These are phyloP conservation scores for Ceriagrion tenellum DNA, from an alignment of 2,888 invertebrate genomes.

Conservation along the genomic window DNA sequence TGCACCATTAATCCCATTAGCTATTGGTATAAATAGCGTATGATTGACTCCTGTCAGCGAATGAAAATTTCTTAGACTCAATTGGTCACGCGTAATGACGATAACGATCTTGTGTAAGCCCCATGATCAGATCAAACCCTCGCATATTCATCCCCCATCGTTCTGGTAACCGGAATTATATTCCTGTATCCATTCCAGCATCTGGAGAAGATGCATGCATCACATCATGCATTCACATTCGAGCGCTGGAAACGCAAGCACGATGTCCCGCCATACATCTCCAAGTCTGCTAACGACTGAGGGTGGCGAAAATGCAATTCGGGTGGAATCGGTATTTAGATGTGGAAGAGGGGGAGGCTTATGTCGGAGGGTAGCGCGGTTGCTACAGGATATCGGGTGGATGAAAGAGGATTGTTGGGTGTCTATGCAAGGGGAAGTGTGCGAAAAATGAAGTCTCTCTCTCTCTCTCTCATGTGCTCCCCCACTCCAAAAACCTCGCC, in stretches of 20 bases:
- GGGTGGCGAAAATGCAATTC: neutral
- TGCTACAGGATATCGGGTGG: neutral
- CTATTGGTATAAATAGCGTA: too few species aligned
- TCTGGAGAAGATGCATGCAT: neutral
- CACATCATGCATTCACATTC: neutral
- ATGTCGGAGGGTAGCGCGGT: neutral
- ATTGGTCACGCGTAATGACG: too few species aligned
- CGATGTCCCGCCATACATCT: neutral
- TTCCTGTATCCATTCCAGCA: too few species aligned
- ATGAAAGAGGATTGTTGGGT: neutral
- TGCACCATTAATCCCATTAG: too few species aligned
- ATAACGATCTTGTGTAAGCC: too few species aligned
- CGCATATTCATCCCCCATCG: neutral
- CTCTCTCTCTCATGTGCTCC: too few species aligned
- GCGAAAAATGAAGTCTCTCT: neutral
- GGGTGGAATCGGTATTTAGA: neutral
- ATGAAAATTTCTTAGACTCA: too few species aligned
- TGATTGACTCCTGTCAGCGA: too few species aligned
- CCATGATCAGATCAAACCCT: too few species aligned
- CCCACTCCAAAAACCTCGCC: neutral
- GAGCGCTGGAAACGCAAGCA: neutral
- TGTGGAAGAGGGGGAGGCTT: neutral
- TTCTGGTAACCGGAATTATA: too few species aligned
- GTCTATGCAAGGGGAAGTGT: neutral
- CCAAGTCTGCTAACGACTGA: neutral